Conservation (phyloP, 2,113 vertebrate genomes). For the Callorhinus ursinus region DNA sequence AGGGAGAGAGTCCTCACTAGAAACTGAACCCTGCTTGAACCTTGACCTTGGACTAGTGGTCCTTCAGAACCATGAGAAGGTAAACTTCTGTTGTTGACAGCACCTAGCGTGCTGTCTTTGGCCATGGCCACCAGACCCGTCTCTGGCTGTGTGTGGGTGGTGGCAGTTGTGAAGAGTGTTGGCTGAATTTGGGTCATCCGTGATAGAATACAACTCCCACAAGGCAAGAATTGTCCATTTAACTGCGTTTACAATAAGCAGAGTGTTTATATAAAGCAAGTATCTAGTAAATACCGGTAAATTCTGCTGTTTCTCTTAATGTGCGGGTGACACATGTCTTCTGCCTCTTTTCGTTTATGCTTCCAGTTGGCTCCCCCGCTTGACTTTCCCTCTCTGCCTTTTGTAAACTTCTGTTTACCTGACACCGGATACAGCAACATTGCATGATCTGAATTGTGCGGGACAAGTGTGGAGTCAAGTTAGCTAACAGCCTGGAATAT, state of each 20-base stretch:
- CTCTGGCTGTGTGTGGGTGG: not conserved
- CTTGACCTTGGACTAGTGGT: not conserved
- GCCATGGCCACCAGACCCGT: not conserved
- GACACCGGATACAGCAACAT: not conserved
- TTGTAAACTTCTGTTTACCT: not conserved
- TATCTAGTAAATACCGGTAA: not conserved
- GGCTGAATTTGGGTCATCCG: constrained; percentile 27
- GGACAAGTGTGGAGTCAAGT: not conserved
- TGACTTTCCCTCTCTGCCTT: not conserved
- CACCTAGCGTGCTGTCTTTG: not conserved
- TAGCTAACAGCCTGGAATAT: not conserved
- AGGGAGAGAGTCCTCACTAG: not conserved
- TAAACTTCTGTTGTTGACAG: not conserved
- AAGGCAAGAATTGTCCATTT: not conserved
- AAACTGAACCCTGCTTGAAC: not conserved
- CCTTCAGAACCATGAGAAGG: not conserved
- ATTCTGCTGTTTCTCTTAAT: not conserved
- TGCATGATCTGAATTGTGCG: not conserved
- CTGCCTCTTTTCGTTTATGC: not conserved
- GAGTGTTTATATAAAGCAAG: constrained; percentile 12
- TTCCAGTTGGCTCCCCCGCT: not conserved
- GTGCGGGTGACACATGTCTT: not conserved
- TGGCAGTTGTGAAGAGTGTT: not conserved
- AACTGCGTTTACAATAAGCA: not conserved
- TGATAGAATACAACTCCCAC: not conserved